These are phyloP conservation scores for Smithornis capensis DNA, from an alignment of 2,113 vertebrate genomes.

Conservation along the genomic window DNA sequence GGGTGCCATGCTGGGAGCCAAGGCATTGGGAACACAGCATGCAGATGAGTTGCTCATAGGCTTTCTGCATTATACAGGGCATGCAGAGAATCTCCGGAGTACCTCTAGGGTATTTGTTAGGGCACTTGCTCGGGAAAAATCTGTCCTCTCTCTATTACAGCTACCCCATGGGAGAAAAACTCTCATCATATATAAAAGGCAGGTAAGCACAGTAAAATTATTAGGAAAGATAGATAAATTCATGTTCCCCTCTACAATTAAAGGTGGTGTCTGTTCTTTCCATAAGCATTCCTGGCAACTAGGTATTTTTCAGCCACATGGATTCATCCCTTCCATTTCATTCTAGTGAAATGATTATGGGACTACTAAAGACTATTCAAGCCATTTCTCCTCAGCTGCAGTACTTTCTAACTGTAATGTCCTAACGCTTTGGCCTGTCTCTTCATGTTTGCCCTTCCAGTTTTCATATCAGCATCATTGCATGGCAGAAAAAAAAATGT, in stretches of 20 bases:
- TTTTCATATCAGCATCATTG: neutral
- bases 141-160: neutral
- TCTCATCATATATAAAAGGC: neutral
- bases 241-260: neutral
- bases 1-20: neutral
- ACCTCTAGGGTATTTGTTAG: neutral
- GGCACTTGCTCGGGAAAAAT: neutral
- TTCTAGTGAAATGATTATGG: neutral
- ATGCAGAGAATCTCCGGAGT: neutral
- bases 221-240: neutral
- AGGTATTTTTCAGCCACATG: neutral
- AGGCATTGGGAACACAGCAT: neutral
- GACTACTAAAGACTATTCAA: neutral
- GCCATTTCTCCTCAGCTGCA: neutral
- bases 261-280: neutral
- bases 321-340: neutral
- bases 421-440: neutral
- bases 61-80: neutral
- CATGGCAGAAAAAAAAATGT: neutral
- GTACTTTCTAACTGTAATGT: neutral
- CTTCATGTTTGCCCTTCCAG: neutral
- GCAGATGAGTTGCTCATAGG: neutral
- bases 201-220: neutral
- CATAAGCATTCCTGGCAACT: neutral
- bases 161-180: neutral